Base-by-base conservation (phyloP, 2,888 invertebrate species). In the Cheilosia scutellata region DNA sequence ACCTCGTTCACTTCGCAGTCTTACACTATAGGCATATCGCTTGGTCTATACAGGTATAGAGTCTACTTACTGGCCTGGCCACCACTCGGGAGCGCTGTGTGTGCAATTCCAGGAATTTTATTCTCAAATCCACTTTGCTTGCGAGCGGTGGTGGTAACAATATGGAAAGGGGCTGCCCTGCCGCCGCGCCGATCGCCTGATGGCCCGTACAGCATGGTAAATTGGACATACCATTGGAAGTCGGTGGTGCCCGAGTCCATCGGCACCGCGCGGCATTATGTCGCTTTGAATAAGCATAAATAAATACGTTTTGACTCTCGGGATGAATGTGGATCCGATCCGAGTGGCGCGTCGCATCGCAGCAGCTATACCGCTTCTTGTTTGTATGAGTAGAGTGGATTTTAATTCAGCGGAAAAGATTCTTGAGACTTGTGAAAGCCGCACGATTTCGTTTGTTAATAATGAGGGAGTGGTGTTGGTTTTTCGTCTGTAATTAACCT, bases 71-170 rank as follows among this genome's bases (percentile, higher is more conserved):
- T n/a, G n/a, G n/a, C n/a, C n/a, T n/a, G n/a, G n/a, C n/a, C n/a
- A n/a, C n/a, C n/a, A n/a, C n/a, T n/a, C n/a, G n/a, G 47, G 16
- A 13, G 4, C 7, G 60, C 60, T 49, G 49, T 62, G 72, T 74
- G 62, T 65, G 55, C 70, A 84, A 66, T 84, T 84, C 84, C 84
- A 60, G 71, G 84, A 80, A 84, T 80, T 79, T 72, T 71, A 55
- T 49, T 57, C 63, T 44, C 47, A 62, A 70, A 55, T 66, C 80
- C 75, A 62, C 60, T 65, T 62, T 60, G 65, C 65, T n/a, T n/a
- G n/a, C n/a, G n/a, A n/a, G n/a, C n/a, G n/a, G n/a, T n/a, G n/a
- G 42, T n/a, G 6, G 7, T 44, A 31, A 49, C 63, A 57, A 63
- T 51, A 53, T 60, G 40, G 66, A 58, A 60, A 47, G 62, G 20